These are phyloP conservation scores for Gymnodraco acuticeps DNA, from an alignment of 2,797 vertebrate genomes.

Conservation along the genomic window DNA sequence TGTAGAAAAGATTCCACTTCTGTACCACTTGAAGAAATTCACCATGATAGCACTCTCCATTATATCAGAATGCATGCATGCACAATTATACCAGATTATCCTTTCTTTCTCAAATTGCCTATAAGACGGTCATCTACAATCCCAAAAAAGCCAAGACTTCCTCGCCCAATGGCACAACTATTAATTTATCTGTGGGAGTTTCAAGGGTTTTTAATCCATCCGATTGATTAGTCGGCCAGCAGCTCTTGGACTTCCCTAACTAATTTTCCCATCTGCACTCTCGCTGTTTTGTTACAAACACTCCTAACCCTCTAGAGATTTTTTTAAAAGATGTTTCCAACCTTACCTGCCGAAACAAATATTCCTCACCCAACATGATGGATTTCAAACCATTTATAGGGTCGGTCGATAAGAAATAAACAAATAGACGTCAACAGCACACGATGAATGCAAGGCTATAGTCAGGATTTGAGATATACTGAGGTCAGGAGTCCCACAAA, in stretches of 20 bases:
- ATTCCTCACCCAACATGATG: neutral
- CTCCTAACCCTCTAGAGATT: neutral
- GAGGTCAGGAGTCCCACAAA: neutral
- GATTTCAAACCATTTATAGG: neutral
- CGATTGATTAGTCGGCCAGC: constrained; percentile 37
- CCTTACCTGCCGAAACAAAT: constrained; percentile 1
- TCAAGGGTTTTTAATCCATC: constrained; percentile 62
- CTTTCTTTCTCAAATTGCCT: constrained; percentile 12
- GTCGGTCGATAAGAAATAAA: accelerated
- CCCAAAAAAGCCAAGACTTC: neutral
- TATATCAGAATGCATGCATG: neutral
- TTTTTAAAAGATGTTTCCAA: neutral
- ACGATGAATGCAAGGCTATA: neutral
- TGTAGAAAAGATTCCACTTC: neutral
- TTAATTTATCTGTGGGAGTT: constrained; percentile 27
- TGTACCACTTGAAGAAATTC: too few relatives aligned
- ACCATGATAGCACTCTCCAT: too few relatives aligned
- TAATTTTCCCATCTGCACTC: constrained; percentile 13
- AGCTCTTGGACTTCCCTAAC: constrained; percentile 29
- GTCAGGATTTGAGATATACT: neutral
- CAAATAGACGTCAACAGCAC: neutral
- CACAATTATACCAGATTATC: neutral
- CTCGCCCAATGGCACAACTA: constrained; percentile 1
- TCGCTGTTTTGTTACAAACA: constrained; percentile 1
- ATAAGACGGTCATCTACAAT: too few relatives aligned